Conservation (phyloP, 2,797 vertebrate species). For the Sternarchorhynchus goeldii region DNA sequence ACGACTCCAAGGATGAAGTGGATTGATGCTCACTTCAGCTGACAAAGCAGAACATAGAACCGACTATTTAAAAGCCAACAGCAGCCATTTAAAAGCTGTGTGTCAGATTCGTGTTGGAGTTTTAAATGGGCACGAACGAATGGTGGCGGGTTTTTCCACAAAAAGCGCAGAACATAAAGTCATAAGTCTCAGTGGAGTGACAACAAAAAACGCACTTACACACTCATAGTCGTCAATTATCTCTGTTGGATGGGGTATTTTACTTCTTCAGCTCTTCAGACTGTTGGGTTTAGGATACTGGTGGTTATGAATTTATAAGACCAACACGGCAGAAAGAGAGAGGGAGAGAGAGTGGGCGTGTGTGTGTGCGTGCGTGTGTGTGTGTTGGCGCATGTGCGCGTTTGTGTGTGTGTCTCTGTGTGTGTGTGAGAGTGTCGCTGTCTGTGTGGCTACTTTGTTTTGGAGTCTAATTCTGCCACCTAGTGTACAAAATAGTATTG, state of each 20-base stretch:
- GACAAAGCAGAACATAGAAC: conserved; percentile 13
- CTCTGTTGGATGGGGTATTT: neutral
- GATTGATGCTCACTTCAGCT: conserved; percentile 41
- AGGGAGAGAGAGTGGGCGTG: neutral
- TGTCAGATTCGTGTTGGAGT: neutral
- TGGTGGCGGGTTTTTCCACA: conserved; percentile 4
- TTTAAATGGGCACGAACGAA: neutral
- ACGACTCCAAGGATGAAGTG: conserved; percentile 45
- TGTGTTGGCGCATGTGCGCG: too few relatives aligned
- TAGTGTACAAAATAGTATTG: conserved; percentile 1
- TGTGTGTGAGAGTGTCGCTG: too few relatives aligned
- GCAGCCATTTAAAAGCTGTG: neutral
- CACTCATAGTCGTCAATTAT: neutral
- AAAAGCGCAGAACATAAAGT: neutral
- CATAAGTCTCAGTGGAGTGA: conserved; percentile 11
- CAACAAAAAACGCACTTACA: neutral
- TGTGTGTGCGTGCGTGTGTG: too few relatives aligned
- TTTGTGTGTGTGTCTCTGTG: too few relatives aligned
- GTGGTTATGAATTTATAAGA: neutral
- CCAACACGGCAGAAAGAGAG: neutral
- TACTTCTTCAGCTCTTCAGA: neutral
- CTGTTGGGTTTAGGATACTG: neutral
- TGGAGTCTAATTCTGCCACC: conserved; percentile 1
- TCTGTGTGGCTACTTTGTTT: too few relatives aligned
- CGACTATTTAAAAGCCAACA: conserved; percentile 15